Conservation (phyloP, 2,888 invertebrate species). For the Portevinia maculata region DNA sequence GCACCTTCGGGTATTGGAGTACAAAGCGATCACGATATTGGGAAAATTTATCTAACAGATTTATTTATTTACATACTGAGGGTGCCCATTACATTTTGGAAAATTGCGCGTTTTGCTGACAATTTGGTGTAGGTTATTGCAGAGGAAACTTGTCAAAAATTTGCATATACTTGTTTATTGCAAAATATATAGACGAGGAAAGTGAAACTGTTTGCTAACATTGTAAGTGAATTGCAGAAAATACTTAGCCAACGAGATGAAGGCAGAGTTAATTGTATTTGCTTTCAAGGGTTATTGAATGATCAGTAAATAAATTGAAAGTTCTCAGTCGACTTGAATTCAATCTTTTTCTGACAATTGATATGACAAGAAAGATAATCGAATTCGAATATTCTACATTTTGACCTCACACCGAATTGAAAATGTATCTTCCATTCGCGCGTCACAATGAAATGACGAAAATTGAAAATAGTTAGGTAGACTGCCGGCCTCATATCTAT, state of each 20-base stretch:
- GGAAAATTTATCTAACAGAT: slow-evolving; percentile 59
- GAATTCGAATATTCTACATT: too few relatives aligned
- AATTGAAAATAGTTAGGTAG: too few relatives aligned
- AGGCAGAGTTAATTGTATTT: not conserved
- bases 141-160: slow-evolving; percentile 55
- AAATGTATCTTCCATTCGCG: too few relatives aligned
- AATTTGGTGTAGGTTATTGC: slow-evolving; percentile 44
- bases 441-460: too few relatives aligned
- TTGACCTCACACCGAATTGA: too few relatives aligned
- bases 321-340: too few relatives aligned
- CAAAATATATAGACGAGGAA: slow-evolving; percentile 22
- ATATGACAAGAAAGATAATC: too few relatives aligned
- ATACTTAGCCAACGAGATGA: not conserved
- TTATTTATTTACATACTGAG: slow-evolving; percentile 63
- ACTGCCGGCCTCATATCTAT: too few relatives aligned
- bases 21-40: slow-evolving; percentile 64
- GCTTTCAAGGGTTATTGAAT: too few relatives aligned
- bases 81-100: slow-evolving; percentile 37
- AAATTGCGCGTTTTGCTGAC: slow-evolving; percentile 51
- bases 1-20: slow-evolving; percentile 14
- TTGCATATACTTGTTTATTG: slow-evolving; percentile 67
- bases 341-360: too few relatives aligned
- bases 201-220: slow-evolving; percentile 23
- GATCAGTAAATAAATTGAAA: too few relatives aligned
- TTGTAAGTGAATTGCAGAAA: not conserved